These are phyloP conservation scores for Hypercompe scribonia DNA, from an alignment of 2,888 invertebrate species.

Conservation along the genomic window DNA sequence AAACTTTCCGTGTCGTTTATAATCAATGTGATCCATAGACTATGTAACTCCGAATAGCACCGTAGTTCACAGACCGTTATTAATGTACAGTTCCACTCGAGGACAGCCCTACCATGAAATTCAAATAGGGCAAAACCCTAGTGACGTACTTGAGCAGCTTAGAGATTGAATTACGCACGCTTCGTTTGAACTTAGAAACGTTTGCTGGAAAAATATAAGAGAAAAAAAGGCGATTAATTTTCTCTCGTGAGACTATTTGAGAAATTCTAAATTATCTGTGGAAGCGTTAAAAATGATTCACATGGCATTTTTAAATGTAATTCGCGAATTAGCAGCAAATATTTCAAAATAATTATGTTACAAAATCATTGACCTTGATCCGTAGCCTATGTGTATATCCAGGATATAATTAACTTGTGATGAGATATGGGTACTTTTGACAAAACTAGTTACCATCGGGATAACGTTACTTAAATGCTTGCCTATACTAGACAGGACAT, in stretches of 20 bases:
- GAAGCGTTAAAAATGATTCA: not conserved
- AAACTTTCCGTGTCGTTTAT: conserved; percentile 62
- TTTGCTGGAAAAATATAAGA: conserved; percentile 25
- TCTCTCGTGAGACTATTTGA: conserved; percentile 5
- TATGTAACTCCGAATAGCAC: conserved; percentile 43
- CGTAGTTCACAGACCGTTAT: conserved; percentile 41
- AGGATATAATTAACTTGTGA: not conserved
- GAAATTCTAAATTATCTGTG: conserved; percentile 10
- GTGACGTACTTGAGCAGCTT: conserved; percentile 35
- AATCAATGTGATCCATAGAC: conserved; percentile 49
- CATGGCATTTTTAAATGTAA: not conserved
- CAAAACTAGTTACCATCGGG: not conserved
- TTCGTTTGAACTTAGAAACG: conserved; percentile 28
- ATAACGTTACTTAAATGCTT: not conserved
- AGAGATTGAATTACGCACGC: conserved; percentile 40
- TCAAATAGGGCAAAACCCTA: conserved; percentile 36
- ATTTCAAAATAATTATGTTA: not conserved
- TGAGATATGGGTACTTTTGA: not conserved
- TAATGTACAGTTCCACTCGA: conserved; percentile 35
- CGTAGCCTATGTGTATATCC: not conserved
- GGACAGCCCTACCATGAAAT: conserved; percentile 42
- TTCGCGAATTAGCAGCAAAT: not conserved
- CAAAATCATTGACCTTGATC: not conserved
- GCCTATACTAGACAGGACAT: not conserved
- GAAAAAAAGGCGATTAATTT: conserved; percentile 33